Percentiles rank a stretch among this genome's conserved stretches.
These are phyloP conservation scores for Patella caerulea DNA, from an alignment of 2,888 invertebrate species.

Conservation along the genomic window DNA sequence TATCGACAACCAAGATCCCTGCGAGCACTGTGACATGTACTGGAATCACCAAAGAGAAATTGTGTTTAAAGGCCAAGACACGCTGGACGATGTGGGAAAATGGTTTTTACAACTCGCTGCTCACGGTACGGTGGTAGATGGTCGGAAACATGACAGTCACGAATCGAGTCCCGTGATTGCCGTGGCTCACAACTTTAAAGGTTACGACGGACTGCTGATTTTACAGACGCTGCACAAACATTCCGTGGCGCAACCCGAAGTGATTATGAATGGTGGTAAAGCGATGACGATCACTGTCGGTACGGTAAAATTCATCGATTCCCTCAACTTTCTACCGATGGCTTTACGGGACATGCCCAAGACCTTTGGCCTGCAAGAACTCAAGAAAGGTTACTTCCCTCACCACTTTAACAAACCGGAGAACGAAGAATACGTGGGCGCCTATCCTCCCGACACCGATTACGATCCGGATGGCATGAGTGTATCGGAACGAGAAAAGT, in stretches of 20 bases:
- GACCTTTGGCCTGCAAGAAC: no score
- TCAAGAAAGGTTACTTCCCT: no score
- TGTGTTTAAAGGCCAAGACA: no score
- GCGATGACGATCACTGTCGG: background rate
- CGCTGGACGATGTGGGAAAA: background rate
- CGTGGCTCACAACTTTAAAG: conserved; percentile 6
- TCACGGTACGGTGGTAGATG: background rate
- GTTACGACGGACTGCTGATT: background rate
- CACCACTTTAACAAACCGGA: no score
- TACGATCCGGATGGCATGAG: no score
- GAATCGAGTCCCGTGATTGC: background rate
- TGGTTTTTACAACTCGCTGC: background rate
- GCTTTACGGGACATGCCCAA: no score
- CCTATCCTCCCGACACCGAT: no score
- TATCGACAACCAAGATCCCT: background rate
- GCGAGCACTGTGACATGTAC: background rate
- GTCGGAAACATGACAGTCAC: background rate
- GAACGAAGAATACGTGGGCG: no score
- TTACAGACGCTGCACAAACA: background rate
- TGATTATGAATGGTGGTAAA: background rate
- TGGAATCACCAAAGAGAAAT: background rate
- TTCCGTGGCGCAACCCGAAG: background rate
- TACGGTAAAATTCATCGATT: background rate
- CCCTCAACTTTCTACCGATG: no score
- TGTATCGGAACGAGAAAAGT: no score